Evolutionary conservation across 2,888 invertebrate genomes (phyloP).

Genomic region (Mactromeris polynyma): DNA sequence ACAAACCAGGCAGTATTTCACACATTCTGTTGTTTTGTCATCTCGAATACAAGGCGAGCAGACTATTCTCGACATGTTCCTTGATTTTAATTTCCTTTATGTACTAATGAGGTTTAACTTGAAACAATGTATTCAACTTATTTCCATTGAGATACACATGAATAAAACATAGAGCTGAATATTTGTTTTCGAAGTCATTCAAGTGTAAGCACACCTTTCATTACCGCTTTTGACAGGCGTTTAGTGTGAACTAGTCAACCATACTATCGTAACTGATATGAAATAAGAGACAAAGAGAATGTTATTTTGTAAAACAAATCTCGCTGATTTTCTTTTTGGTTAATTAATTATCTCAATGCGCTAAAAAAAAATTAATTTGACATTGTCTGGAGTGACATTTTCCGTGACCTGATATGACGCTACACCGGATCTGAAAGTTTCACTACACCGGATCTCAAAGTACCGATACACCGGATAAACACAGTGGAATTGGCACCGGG

Average conservation of each 20-base stretch:
- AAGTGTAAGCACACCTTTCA: not conserved
- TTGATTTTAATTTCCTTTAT: not conserved
- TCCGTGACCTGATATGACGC: too few species aligned
- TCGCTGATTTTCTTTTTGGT: too few species aligned
- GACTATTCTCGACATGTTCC: not conserved
- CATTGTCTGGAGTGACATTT: too few species aligned
- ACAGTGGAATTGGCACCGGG: too few species aligned
- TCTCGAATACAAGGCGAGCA: conserved; percentile 53
- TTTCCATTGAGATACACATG: not conserved
- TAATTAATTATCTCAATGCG: too few species aligned
- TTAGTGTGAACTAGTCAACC: not conserved
- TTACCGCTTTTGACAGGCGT: not conserved
- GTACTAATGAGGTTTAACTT: not conserved
- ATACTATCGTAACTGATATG: not conserved
- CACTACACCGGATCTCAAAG: too few species aligned
- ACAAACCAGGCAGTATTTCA: conserved; percentile 53
- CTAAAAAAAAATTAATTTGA: too few species aligned
- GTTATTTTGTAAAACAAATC: too few species aligned
- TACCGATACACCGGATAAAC: too few species aligned
- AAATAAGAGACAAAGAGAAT: not conserved
- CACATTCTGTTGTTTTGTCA: conserved; percentile 24
- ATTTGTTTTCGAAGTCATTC: not conserved
- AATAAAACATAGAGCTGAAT: not conserved
- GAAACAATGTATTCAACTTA: not conserved
- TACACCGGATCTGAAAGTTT: too few species aligned